These are phyloP conservation scores for Hymenopus coronatus DNA, from an alignment of 2,888 invertebrate species.

Conservation along the genomic window DNA sequence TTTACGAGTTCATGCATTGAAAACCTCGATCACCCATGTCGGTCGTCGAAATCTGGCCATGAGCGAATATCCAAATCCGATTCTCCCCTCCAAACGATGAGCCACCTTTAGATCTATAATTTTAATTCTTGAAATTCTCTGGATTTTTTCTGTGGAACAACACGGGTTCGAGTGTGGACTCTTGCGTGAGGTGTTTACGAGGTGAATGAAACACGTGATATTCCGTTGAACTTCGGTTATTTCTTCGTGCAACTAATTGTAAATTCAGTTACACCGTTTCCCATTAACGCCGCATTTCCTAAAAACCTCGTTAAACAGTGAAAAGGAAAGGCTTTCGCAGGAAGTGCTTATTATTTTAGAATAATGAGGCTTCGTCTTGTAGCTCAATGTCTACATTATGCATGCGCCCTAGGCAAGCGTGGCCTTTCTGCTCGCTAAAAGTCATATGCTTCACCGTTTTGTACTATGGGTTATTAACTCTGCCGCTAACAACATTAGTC, in stretches of 20 bases:
- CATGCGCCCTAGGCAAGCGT: background rate
- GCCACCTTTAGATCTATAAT: no score
- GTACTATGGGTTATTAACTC: background rate
- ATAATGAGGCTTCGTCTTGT: background rate
- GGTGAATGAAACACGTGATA: background rate
- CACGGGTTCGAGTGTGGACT: no score
- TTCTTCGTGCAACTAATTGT: background rate
- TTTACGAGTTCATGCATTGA: no score
- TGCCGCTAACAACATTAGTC: background rate
- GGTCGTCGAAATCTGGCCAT: no score
- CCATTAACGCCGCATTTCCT: background rate
- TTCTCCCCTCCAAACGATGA: no score
- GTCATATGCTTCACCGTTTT: background rate
- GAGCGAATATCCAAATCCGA: no score
- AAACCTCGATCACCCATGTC: no score
- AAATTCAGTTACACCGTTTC: background rate
- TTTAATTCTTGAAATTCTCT: no score
- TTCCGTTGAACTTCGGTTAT: background rate
- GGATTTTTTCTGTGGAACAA: no score
- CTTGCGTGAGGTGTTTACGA: no score
- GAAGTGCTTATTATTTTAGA: background rate
- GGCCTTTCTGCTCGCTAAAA: background rate
- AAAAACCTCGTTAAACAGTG: background rate
- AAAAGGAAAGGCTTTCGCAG: background rate
- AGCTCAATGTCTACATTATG: background rate